Percentiles rank a stretch among this genome's conserved stretches.
Evolutionary conservation across 2,797 vertebrate species (phyloP).

Genomic region (Tapirus indicus): DNA sequence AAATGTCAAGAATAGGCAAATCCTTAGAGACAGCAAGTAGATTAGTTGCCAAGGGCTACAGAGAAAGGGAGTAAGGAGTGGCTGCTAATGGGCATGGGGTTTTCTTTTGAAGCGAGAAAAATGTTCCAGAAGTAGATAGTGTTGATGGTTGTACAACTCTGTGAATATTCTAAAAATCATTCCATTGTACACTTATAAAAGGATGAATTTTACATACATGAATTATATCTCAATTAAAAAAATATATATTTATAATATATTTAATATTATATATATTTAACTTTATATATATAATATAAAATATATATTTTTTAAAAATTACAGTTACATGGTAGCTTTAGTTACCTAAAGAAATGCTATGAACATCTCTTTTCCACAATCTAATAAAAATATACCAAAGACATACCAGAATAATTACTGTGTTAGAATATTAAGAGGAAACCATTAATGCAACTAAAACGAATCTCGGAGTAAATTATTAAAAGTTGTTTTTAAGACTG

Average conservation of each 20-base stretch:
- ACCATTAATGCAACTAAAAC: background rate
- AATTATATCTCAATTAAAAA: conserved; percentile 8
- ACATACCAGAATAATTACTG: background rate
- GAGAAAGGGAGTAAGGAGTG: background rate
- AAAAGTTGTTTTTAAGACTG: background rate
- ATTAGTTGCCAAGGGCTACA: background rate
- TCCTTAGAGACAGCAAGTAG: background rate
- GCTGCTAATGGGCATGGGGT: background rate
- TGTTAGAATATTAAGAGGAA: background rate
- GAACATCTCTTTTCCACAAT: background rate
- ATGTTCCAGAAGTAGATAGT: background rate
- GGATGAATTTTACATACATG: background rate
- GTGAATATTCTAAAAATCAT: background rate
- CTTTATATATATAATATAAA: too few species aligned
- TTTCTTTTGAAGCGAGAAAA: conserved; percentile 30
- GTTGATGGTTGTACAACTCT: background rate
- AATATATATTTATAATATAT: background rate
- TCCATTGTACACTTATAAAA: background rate
- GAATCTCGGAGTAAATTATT: background rate
- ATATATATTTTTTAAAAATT: background rate
- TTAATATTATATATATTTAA: too few species aligned
- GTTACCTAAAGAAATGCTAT: background rate
- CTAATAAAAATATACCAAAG: background rate
- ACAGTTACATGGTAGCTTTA: background rate
- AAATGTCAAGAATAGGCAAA: background rate